A percentile compares a stretch with the other conserved stretches of the same genome.
These are phyloP conservation scores for Merodon equestris DNA, from an alignment of 2,888 invertebrate species.

Conservation along the genomic window DNA sequence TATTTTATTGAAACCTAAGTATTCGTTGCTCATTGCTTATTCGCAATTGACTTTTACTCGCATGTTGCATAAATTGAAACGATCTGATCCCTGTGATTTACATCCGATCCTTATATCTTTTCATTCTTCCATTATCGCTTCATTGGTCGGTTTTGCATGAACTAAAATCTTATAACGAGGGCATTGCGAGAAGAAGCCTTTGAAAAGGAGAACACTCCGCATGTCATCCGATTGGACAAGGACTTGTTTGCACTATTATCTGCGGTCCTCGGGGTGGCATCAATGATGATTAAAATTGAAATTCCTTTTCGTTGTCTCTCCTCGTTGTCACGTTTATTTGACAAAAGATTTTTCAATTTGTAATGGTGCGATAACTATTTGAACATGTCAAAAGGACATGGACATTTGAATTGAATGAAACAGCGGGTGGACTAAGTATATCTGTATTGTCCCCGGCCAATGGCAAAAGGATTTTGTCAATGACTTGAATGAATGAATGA, in stretches of 20 bases:
- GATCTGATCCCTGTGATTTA: not conserved
- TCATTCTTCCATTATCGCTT: too few relatives aligned
- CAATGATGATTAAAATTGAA: conserved; percentile 46
- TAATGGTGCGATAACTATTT: conserved; percentile 64
- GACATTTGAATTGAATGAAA: conserved; percentile 50
- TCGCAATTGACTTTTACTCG: conserved; percentile 37
- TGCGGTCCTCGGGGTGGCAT: conserved; percentile 21
- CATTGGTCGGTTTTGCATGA: too few relatives aligned
- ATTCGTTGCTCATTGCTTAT: conserved; percentile 8
- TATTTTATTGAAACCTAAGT: conserved; percentile 54
- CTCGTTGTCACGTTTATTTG: too few relatives aligned
- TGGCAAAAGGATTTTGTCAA: conserved; percentile 62
- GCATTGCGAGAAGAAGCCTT: conserved; percentile 41
- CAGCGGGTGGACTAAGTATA: conserved; percentile 55
- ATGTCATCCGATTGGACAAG: conserved; percentile 58
- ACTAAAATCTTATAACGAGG: too few relatives aligned
- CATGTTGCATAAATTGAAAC: not conserved
- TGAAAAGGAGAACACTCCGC: conserved; percentile 49
- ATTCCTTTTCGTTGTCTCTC: conserved; percentile 25
- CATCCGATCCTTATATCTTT: too few relatives aligned
- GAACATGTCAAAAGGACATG: conserved; percentile 51
- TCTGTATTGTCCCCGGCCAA: conserved; percentile 36
- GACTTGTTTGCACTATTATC: conserved; percentile 52
- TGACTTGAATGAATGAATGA: conserved; percentile 57
- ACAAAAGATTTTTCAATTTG: conserved; percentile 53